Evolutionary conservation across 1,140 invertebrate species (phyloP), one percentile per base, ranked within the genome.

Genomic region (Orius laevigatus): DNA sequence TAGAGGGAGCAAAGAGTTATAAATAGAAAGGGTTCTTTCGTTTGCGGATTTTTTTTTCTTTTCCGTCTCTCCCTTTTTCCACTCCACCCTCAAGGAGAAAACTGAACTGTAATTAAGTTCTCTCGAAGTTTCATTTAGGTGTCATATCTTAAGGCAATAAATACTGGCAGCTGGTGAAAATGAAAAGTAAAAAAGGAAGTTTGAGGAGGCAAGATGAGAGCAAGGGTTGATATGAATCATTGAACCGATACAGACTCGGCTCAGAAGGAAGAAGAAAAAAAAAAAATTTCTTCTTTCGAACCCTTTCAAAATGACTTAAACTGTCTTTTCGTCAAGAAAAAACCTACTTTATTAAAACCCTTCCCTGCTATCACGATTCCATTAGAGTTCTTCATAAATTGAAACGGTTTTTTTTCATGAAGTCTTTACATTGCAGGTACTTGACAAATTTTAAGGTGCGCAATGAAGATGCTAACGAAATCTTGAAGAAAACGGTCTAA

Each of bases 91-190:
- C 25, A 33, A n/a, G 18, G 19, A 50, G 48, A n/a, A 43, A 48
- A 43, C 45, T 48, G 46, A 52, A 49, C 39, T 48, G 51, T 49
- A 53, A 53, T 53, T 53, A 53, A 53, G 46, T 49, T 48, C 40
- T 42, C 49, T 49, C 51, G 42, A 45, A 53, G 51, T 53, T 53
- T 53, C 51, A 53, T 53, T 53, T 49, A 53, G 51, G 46, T 53
- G 51, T 53, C 51, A 53, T 53, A 53, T 53, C 51, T 53, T 53
- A 49, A 53, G 42, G 45, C 51, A 49, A 53, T 53, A 53, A 53
- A 53, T 53, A 53, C 47, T 49, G 46, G 41, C 47, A 53, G 51
- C 51, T 53, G 51, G 51, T 53, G 51, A 53, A 49, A 53, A 53
- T 49, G 32, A 43, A 53, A 53, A 48, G 46, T 49, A 38, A 44